Conservation (phyloP, 2,888 invertebrate genomes). For the Terebella lapidaria region DNA sequence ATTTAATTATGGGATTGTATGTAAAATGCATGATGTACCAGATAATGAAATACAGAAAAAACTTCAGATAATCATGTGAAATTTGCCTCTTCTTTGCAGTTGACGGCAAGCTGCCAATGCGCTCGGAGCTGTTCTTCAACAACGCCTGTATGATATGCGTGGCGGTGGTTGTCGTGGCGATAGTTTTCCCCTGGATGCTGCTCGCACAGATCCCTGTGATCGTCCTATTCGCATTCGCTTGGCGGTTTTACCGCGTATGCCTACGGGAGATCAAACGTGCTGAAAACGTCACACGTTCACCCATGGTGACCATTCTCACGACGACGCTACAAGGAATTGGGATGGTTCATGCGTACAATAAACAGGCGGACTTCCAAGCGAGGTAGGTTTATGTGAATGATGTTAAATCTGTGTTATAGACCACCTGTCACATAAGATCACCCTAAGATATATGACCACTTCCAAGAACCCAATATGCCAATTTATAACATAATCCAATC, state of each 20-base stretch:
- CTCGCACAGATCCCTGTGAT: slow-evolving; percentile 50
- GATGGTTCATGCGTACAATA: slow-evolving; percentile 63
- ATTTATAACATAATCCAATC: no score
- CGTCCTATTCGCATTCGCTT: slow-evolving; percentile 44
- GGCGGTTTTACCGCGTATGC: slow-evolving; percentile 48
- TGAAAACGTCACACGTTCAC: slow-evolving; percentile 60
- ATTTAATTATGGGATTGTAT: no score
- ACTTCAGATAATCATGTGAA: no score
- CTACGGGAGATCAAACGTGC: slow-evolving; percentile 49
- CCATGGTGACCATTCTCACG: slow-evolving; percentile 60
- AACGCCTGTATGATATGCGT: slow-evolving; percentile 66
- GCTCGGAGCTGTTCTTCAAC: slow-evolving; percentile 60
- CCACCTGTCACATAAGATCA: not conserved
- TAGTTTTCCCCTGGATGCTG: slow-evolving; percentile 67
- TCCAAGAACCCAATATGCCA: no score
- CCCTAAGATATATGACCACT: not conserved
- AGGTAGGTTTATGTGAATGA: slow-evolving; percentile 40
- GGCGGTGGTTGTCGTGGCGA: slow-evolving; percentile 75
- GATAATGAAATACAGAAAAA: no score
- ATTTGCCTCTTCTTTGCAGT: no score
- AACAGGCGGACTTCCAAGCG: slow-evolving; percentile 56
- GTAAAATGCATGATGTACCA: no score
- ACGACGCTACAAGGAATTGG: slow-evolving; percentile 61
- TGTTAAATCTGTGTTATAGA: not conserved
- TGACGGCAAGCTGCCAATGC: slow-evolving; percentile 54